Evolutionary conservation across 1,140 invertebrate species (phyloP).

Genomic region (Meloidogyne hapla): DNA sequence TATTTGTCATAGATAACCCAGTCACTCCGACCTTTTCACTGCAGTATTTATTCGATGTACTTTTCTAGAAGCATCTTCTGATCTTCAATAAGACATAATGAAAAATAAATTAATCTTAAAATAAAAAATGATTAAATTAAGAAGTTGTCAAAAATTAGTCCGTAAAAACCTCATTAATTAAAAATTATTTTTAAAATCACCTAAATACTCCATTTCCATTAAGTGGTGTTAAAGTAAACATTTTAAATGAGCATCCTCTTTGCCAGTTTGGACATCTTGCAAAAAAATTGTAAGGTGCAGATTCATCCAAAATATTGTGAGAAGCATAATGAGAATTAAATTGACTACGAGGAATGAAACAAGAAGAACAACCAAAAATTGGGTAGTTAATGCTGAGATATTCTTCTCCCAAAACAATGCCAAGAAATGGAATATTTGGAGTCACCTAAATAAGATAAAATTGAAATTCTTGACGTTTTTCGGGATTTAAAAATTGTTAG

Average conservation of each 20-base stretch:
- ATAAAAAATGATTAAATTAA: too few relatives aligned
- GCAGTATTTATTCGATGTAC: too few relatives aligned
- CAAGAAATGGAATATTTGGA: constrained; percentile 4
- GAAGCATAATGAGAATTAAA: not conserved
- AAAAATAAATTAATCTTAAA: too few relatives aligned
- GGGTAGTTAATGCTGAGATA: constrained; percentile 16
- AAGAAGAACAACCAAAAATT: constrained; percentile 14
- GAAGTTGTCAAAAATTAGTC: too few relatives aligned
- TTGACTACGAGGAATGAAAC: constrained; percentile 6
- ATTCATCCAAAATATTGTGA: constrained; percentile 12
- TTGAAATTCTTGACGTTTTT: too few relatives aligned
- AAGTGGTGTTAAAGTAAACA: not conserved
- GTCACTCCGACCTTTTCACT: too few relatives aligned
- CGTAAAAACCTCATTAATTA: too few relatives aligned
- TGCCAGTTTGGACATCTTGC: constrained; percentile 20
- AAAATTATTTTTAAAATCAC: not conserved
- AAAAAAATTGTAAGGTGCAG: not conserved
- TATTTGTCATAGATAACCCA: too few relatives aligned
- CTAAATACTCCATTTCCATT: not conserved
- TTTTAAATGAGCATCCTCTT: constrained; percentile 10
- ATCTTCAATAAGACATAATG: too few relatives aligned
- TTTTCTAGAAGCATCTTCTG: too few relatives aligned
- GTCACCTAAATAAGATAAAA: not conserved
- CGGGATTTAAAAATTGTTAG: too few relatives aligned
- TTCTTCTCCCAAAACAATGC: not conserved